Base-by-base conservation (phyloP, 2,113 vertebrate genomes). In the Athene cunicularia region DNA sequence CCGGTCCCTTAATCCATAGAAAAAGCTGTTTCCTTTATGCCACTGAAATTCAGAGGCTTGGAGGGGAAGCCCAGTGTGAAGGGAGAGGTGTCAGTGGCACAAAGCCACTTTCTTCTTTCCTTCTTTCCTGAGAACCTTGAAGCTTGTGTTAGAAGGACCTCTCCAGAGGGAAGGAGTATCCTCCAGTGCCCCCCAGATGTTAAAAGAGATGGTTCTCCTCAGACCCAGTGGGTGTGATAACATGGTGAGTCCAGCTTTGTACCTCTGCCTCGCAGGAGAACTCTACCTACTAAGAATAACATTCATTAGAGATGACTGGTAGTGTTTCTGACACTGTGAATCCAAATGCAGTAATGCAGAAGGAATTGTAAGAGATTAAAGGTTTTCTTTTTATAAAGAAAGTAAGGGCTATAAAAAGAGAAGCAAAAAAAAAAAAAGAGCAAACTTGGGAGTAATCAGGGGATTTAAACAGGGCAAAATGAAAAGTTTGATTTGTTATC, bases 231-330 rank as follows among this genome's bases (percentile, higher is more conserved):
- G 24, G 10, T 43, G 30, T 24, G 66, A 14, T 22, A 23, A 43
- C 3, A 22, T 15, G 27, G 28, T 52, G 33, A 64, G 24, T 43
- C n/a, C 26, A 45, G 0, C 50, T 66, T 58, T 47, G 30, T 19
- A 1, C 4, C 14, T 14, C 22, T 59, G 39, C 15, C 55, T 82
- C 1, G 5, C 32, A 5, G 2, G 0, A 1, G 16, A 47, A 70
- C 33, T 53, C 21, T 15, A 3, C 27, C 33, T 49, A 7, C 28
- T 13, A 41, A 10, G 41, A 63, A 6, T 3, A 4, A 32, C 41
- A 72, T 4, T 23, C 9, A 0, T 15, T 18, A 21, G 8, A 16
- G 63, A 9, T 52, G 47, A 24, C 64, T 52, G 45, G 21, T 52
- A 27, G 52, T 2, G 49, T 59, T 70, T 70, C 30, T 3, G 12